Evolutionary conservation across 2,888 invertebrate genomes (phyloP), one percentile per base, ranked within the genome.

Genomic region (Meiosimyza decipiens): DNA sequence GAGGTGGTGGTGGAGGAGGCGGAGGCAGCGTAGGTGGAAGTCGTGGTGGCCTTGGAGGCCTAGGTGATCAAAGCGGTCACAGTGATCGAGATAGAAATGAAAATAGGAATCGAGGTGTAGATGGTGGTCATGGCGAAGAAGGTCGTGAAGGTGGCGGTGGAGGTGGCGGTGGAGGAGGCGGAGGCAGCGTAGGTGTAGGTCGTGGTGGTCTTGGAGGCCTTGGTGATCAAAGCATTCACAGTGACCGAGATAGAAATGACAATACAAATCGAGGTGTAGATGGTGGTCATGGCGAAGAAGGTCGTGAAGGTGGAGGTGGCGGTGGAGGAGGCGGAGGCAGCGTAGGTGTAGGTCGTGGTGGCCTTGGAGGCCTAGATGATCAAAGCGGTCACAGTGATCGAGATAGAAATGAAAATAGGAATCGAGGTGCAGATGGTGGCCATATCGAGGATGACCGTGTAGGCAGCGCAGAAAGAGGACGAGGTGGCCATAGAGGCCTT

Each of bases 371-470:
- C 13, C 13, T 18, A 5, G 65, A 71, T 51, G 52, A 62, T 55
- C 22, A 54, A 52, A 69, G 70, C 33, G 66, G 71, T 22, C 70
- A 7, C 3, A 9, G 49, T 40, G 66, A 59, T 13, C 63, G 65
- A 22, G 62, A 62, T 18, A 59, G 74, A 1, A 64, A 54, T 11
- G 64, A 65, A 28, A 4, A 28, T 1, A 69, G 89, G 90, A 73
- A 88, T 90, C 33, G 89, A 91, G 69, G 90, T 92, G 11, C 91
- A 90, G 81, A 90, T 90, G 3, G 87, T 91, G 49, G 92, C 92
- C 72, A 89, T 93, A 66, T 91, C 93, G 69, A 71, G 49, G 28
- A 33, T 18, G 71, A 73, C 7, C n/a, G 49, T 7, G 74, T 72
- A 2, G 74, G 71, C 15, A 73, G 71, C 40, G 74, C 72, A 33